These are phyloP conservation scores for Prionailurus bengalensis DNA, from an alignment of 2,113 vertebrate species.

Conservation along the genomic window DNA sequence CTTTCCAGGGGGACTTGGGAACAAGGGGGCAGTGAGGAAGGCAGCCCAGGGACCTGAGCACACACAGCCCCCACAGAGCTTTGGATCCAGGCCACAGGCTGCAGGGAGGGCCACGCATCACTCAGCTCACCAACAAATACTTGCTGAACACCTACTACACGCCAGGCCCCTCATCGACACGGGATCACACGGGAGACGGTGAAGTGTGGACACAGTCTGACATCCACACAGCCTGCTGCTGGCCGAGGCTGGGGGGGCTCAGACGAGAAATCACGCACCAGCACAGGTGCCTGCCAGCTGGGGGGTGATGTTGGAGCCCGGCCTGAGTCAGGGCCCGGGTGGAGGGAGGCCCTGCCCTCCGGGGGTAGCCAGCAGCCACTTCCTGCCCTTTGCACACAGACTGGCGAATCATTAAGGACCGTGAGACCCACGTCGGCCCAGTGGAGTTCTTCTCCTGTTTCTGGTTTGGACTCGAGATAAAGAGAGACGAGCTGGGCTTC, in stretches of 20 bases:
- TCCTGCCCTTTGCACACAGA: neutral
- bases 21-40: neutral
- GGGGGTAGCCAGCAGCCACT: neutral
- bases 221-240: neutral
- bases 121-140: neutral
- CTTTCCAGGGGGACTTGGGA: neutral
- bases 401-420: neutral
- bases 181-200: neutral
- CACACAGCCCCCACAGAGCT: neutral
- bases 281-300: neutral
- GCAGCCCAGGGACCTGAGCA: neutral
- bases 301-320: accelerated
- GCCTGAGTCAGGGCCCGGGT: neutral
- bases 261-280: neutral
- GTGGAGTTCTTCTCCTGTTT: neutral
- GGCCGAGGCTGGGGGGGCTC: neutral
- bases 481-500: neutral
- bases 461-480: neutral
- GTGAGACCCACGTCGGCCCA: neutral
- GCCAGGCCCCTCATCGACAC: neutral
- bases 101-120: neutral
- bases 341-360: no score
- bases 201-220: neutral
- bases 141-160: neutral
- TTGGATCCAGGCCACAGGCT: neutral